Evolutionary conservation across 53 echinoderm and acorn worm species (phyloP), one percentile per base, ranked within the genome.

Genomic region (Paracentrotus lividus): DNA sequence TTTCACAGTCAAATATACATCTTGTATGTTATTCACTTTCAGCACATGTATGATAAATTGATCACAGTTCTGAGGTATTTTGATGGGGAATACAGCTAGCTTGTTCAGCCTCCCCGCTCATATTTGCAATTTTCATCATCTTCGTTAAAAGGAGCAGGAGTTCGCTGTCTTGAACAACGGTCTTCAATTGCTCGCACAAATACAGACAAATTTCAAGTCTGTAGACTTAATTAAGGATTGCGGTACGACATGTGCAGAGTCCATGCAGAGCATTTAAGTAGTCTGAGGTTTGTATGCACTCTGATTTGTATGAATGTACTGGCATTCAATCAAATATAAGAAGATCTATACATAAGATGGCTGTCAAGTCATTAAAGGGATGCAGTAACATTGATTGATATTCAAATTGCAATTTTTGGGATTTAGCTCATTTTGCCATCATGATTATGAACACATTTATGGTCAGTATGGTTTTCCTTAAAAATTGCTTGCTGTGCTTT

Each of bases 51-150:
- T 14, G 15, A 72, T 72, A 6, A 72, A 72, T 18, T 20, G 72
- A 72, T 72, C 20, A 20, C 4, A 72, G 72, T 72, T 72, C 40
- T 38, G 18, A 72, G 72, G 72, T 40, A 72, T 72, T 14, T 72
- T 72, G 72, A 72, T 72, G 72, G 40, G 72, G 40, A 72, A 72
- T 72, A 40, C 72, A 72, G 72, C 21, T 32, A 14, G 40, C 72
- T 72, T 18, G 51, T 8, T 51, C 7, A 40, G 72, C 7, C 18
- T 72, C 20, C 38, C 38, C 36, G 40, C 40, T 72, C 36, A 36
- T 32, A 26, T 72, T 72, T 40, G 72, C 72, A 72, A 6, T 72
- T 72, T 36, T 72, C 72, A 72, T 72, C 72, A 20, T 72, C 72
- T 72, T 72, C 72, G 40, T 72, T 21, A 72, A 21, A 4, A 5